Base-by-base conservation (phyloP, 2,113 vertebrate species). In the Oreochromis niloticus region DNA sequence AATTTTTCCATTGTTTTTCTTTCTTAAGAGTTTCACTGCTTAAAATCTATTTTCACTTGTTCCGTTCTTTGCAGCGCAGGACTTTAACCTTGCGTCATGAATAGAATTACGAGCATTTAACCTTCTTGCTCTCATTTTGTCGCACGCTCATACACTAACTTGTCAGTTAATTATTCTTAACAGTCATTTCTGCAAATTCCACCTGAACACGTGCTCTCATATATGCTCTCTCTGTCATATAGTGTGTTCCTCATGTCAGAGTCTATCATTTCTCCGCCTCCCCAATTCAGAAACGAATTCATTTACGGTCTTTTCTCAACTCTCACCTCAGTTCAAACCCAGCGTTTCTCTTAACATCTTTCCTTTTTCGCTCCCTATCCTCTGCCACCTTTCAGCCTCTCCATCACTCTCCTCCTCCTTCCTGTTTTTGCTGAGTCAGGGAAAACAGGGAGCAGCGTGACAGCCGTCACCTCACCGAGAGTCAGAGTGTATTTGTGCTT, bases 361-460 rank as follows among this genome's bases (percentile, higher is more conserved):
- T 79, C 19, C 43, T 27, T n/a, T 30, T 71, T 43, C 13, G n/a
- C 2, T 19, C 27, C 32, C 32, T 24, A 36, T 55, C 54, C 78
- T 80, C 55, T 81, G 16, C 32, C 57, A 52, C 59, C 43, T 59
- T 43, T 81, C 87, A 50, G 79, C 82, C 32, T 85, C 85, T 84
- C 87, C 83, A 89, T 91, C 89, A 84, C 82, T 92, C 87, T 87
- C 81, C 88, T 93, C 87, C 92, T 93, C 81, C 36, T 84, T 83
- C 55, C 39, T 82, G 66, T 84, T 92, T 94, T 90, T 95, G 93
- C 93, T 94, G 94, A 95, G 84, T 95, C 88, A 94, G 88, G 66
- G 85, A 63, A 93, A 92, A 91, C 71, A 13, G 79, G 57, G 88
- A 92, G 92, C 88, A 50, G 88, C 82, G 91, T 95, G 95, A 94